Conservation (phyloP, 2,797 vertebrate species). For the Rhinoraja longicauda region DNA sequence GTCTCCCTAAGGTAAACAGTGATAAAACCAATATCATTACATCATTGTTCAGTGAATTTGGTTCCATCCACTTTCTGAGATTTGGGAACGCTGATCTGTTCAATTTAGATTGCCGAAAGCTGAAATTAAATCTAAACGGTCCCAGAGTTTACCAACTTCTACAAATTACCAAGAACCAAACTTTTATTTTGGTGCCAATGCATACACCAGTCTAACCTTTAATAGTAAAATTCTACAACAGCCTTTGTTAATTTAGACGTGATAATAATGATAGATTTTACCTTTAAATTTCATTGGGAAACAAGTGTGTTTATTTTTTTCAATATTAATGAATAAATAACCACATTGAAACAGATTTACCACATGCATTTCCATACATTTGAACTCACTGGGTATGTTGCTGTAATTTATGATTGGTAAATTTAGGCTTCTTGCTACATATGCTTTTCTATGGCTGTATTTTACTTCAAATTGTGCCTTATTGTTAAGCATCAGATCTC, state of each 20-base stretch:
- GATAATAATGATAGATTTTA: background rate
- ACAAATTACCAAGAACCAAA: background rate
- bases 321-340: background rate
- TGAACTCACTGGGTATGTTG: background rate
- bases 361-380: background rate
- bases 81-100: background rate
- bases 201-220: background rate
- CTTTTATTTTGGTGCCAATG: background rate
- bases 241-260: background rate
- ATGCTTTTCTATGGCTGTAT: background rate
- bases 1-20: background rate
- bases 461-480: background rate
- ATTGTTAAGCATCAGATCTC: background rate
- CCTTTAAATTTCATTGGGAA: background rate
- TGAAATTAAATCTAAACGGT: background rate
- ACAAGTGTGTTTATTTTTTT: background rate
- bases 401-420: background rate
- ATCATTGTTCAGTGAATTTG: background rate
- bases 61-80: background rate
- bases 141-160: background rate
- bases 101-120: background rate
- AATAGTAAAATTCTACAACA: background rate
- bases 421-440: background rate
- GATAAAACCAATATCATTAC: background rate
- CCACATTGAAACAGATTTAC: background rate